Conservation (phyloP, 2,888 invertebrate genomes). For the Craniophora ligustri region DNA sequence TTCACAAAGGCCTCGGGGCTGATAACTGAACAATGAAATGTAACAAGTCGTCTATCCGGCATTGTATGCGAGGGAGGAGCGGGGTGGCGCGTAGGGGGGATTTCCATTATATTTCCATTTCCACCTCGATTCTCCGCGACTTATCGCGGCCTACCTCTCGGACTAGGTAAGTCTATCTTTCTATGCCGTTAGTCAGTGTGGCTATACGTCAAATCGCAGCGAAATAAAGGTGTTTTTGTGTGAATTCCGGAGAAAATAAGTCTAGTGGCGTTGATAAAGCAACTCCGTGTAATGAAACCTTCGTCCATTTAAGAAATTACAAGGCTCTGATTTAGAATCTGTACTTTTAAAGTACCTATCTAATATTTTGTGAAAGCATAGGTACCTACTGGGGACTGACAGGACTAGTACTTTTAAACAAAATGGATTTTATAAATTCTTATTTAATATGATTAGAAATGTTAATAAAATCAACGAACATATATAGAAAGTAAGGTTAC, state of each 20-base stretch:
- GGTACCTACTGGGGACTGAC: no score
- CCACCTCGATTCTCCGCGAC: conserved; percentile 86
- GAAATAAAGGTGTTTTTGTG: conserved; percentile 65
- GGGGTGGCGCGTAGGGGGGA: conserved; percentile 63
- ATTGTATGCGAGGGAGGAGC: conserved; percentile 77
- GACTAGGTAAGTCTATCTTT: conserved; percentile 87
- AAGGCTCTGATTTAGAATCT: not conserved
- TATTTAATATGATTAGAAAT: no score
- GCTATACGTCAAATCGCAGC: conserved; percentile 72
- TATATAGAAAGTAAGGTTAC: not conserved
- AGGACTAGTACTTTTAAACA: no score
- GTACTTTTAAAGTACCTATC: not conserved
- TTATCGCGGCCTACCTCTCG: conserved; percentile 86
- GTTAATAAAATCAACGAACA: no score
- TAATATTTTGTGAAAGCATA: no score
- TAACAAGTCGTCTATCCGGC: conserved; percentile 88
- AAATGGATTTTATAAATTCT: no score
- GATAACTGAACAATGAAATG: conserved; percentile 89
- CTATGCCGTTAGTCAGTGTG: conserved; percentile 82
- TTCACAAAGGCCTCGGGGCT: conserved; percentile 85
- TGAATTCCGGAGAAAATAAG: conserved; percentile 49
- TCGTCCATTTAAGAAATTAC: conserved; percentile 8
- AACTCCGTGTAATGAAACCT: conserved; percentile 7
- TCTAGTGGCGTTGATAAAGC: conserved; percentile 31
- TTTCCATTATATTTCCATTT: conserved; percentile 89